Evolutionary conservation across 2,888 invertebrate species (phyloP), one percentile per base, ranked within the genome.

Genomic region (Polydrusus tereticollis): DNA sequence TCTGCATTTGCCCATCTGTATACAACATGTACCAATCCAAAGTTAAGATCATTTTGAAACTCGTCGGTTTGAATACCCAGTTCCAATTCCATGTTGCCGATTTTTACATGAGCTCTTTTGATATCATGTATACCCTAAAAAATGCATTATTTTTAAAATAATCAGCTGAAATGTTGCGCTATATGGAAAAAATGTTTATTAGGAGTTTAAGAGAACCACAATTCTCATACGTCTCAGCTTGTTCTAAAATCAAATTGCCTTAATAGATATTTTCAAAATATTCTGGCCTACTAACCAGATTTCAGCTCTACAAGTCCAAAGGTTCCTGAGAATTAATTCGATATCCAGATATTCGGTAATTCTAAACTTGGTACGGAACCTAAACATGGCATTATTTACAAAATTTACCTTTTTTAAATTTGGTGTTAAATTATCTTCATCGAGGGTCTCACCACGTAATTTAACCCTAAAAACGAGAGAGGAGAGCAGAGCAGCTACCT

Each of bases 1-100:
- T 92, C 93, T 79, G 96, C 94, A 57, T 91, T 88, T 0, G 98
- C 98, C 99, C 99, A 99, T 83, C 98, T 95, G 83, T 97, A 96
- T 0, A 98, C 98, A 1, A 98, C 97, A 80, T 95, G 90, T 21
- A 96, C 92, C n/a, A 99, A 87, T 0, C 95, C 96, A 85, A 98
- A 98, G 85, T 97, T 96, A 33, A 94, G 88, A 43, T 90, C 90
- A 33, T 90, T 88, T 26, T 90, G 88, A 60, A 87, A 86, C 41
- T 86, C 83, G 7, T 85, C 83, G 45, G 86, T 84, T 20, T 83
- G 85, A 77, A 93, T 89, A 76, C 89, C 87, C 82, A 89, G 88
- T 71, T 89, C 87, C 20, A 87, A 83, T 85, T 97, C 96, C 62
- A 91, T 87, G 18, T 86, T 81, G 6, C 89, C 88, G 75, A 97